A percentile compares a stretch with the other conserved stretches of the same genome.
Evolutionary conservation across 1,140 invertebrate species (phyloP).

Genomic region (Bathynomus jamesi): DNA sequence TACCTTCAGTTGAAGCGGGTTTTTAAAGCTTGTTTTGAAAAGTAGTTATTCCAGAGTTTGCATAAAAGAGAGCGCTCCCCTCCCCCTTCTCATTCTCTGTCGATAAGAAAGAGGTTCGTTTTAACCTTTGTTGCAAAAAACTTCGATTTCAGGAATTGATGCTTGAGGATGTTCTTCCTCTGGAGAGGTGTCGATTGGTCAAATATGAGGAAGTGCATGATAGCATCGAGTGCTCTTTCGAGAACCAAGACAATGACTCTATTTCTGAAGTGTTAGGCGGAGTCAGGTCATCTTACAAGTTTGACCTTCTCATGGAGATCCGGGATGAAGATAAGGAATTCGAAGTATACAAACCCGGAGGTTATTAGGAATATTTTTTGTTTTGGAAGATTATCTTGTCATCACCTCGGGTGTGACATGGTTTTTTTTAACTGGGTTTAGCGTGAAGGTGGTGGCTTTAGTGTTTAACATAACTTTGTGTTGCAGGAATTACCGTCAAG

Average conservation of each 20-base stretch:
- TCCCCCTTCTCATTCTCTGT: too few species aligned
- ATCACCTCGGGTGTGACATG: background rate
- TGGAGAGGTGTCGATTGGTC: constrained; percentile 63
- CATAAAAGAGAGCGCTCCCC: too few species aligned
- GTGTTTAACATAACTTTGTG: background rate
- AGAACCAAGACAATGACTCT: constrained; percentile 51
- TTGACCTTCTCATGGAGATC: constrained; percentile 62
- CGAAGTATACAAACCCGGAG: constrained; percentile 56
- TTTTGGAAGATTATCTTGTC: constrained; percentile 1
- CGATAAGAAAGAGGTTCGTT: too few species aligned
- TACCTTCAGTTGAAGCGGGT: too few species aligned
- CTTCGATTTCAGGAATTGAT: constrained; percentile 52
- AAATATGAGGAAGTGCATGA: constrained; percentile 60
- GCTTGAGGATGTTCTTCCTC: constrained; percentile 51
- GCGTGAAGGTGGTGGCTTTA: background rate
- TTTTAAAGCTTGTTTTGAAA: too few species aligned
- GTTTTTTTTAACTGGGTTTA: background rate
- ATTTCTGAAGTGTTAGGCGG: constrained; percentile 49
- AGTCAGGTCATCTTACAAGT: constrained; percentile 46
- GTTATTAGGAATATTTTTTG: constrained; percentile 42
- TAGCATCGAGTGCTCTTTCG: constrained; percentile 62
- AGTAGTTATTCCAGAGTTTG: too few species aligned
- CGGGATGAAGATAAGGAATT: constrained; percentile 56
- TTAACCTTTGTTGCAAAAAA: too few species aligned
- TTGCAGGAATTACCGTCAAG: constrained; percentile 47